Percentiles rank a stretch among this genome's conserved stretches.
phyloP scores from a whole-genome alignment of 2,113 vertebrate species.

The Tilapia sparmanii region DNA sequence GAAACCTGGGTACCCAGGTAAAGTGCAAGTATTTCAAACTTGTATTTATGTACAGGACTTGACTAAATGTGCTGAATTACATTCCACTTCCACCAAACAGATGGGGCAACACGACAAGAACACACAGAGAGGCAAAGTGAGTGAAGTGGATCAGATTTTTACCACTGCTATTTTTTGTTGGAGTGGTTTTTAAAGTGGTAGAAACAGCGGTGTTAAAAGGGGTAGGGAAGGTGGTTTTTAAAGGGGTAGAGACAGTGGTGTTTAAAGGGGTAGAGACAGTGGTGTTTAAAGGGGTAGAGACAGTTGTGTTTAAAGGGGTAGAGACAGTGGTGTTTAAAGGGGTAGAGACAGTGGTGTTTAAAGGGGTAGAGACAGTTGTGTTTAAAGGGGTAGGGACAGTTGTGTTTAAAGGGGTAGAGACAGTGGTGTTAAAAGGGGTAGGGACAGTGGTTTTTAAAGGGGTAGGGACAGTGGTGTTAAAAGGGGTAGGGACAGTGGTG shows the following conservation, averaged over 20 bases:
- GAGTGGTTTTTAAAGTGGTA: no score
- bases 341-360: no score
- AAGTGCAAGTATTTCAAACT: background rate
- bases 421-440: no score
- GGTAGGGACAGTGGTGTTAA: fast-evolving
- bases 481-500: fast-evolving
- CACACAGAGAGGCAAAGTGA: background rate
- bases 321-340: no score
- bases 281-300: background rate
- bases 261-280: no score
- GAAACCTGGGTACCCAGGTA: no score
- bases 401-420: background rate
- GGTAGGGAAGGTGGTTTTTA: fast-evolving
- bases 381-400: no score
- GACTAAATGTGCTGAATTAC: background rate
- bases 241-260: no score
- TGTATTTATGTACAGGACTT: background rate
- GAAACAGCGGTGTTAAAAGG: no score
- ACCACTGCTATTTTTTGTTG: background rate
- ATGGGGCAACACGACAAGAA: background rate
- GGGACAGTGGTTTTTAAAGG: fast-evolving
- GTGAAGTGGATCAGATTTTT: background rate
- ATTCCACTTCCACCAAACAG: background rate
- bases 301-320: no score
- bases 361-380: no score